Conservation (phyloP, 30 jellyfish, hydroid and myxozoan species). For the Chironex yamaguchii region DNA sequence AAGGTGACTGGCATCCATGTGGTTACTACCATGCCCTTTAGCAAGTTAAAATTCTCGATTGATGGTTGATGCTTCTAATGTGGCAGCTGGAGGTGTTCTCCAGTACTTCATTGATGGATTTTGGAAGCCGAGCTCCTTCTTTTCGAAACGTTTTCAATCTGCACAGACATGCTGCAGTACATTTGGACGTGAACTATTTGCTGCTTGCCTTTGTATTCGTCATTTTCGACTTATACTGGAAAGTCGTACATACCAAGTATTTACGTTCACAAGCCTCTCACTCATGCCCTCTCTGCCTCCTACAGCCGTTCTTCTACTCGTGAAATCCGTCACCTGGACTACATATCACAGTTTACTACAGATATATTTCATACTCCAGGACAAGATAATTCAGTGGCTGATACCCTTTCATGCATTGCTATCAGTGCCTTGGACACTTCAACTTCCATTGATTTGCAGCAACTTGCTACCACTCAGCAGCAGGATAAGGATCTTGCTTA, state of each 20-base stretch:
- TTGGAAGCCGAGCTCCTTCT: conserved; percentile 55
- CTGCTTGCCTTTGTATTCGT: conserved; percentile 29
- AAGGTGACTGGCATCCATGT: too few relatives aligned
- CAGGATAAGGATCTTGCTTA: too few relatives aligned
- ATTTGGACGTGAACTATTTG: conserved; percentile 30
- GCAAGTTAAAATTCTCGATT: conserved; percentile 12
- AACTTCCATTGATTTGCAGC: too few relatives aligned
- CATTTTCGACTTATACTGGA: conserved; percentile 28
- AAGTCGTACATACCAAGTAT: conserved; percentile 16
- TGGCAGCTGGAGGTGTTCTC: conserved; percentile 56
- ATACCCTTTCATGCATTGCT: conserved; percentile 45
- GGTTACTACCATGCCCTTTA: background rate
- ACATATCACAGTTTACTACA: conserved; percentile 41
- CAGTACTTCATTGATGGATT: conserved; percentile 20
- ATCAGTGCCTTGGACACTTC: conserved; percentile 8
- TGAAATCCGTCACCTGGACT: conserved; percentile 22
- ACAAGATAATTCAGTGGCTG: conserved; percentile 47
- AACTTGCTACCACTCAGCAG: too few relatives aligned
- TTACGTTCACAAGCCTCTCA: conserved; percentile 56
- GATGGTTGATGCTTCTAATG: conserved; percentile 62
- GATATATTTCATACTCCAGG: conserved; percentile 25
- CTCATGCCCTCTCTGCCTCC: conserved; percentile 30
- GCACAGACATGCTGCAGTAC: background rate
- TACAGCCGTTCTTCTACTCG: conserved; percentile 19
- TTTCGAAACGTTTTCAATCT: background rate